Conservation (phyloP, 2,113 vertebrate species). For the Tamias sibiricus region DNA sequence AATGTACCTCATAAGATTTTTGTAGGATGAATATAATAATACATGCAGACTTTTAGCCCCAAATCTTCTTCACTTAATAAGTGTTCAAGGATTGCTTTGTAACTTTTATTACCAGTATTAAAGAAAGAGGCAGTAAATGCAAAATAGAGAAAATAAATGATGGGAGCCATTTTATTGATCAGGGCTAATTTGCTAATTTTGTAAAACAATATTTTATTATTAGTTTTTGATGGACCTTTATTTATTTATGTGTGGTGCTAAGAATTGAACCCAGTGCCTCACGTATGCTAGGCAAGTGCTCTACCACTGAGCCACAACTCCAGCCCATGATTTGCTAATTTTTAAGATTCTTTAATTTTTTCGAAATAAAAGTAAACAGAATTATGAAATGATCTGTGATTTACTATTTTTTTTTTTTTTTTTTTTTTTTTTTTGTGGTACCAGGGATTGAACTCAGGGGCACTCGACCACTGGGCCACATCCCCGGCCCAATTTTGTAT, state of each 20-base stretch:
- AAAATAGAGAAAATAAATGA: background rate
- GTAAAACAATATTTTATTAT: no score
- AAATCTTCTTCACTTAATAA: background rate
- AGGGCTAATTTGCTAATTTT: background rate
- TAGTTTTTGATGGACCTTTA: no score
- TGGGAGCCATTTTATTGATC: background rate
- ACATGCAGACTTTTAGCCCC: background rate
- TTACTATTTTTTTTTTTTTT: no score
- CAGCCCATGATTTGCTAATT: background rate
- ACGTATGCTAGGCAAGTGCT: no score
- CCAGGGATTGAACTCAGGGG: no score
- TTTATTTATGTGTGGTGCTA: no score
- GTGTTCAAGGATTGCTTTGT: background rate
- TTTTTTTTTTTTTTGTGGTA: no score
- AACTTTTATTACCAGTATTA: background rate
- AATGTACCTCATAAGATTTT: background rate
- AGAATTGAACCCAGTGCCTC: no score
- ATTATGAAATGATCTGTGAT: slow-evolving; percentile 91
- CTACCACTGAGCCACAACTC: no score
- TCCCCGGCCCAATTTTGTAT: no score
- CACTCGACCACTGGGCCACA: no score
- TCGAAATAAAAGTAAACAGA: slow-evolving; percentile 95
- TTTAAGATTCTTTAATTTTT: slow-evolving; percentile 83
- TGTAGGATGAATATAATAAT: background rate
- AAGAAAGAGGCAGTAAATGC: background rate